Conservation (phyloP, 1,140 invertebrate genomes). For the Ceratina calcarata region DNA sequence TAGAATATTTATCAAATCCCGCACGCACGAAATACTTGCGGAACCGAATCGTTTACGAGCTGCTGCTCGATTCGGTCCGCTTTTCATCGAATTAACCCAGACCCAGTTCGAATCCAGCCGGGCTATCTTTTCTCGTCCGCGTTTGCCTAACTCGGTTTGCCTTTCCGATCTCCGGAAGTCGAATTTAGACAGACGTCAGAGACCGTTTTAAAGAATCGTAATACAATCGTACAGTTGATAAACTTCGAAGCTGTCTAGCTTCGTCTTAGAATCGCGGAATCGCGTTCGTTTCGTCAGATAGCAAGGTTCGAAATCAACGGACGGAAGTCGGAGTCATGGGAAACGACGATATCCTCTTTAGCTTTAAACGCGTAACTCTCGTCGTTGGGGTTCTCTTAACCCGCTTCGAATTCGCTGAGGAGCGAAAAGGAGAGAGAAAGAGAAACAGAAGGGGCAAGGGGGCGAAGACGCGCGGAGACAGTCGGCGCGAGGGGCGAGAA, state of each 20-base stretch:
- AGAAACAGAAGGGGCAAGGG: not conserved
- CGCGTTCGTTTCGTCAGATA: too few species aligned
- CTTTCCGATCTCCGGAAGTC: too few species aligned
- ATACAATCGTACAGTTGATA: too few species aligned
- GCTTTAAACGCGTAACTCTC: slow-evolving; percentile 67
- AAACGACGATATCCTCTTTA: slow-evolving; percentile 68
- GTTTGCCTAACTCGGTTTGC: slow-evolving; percentile 13
- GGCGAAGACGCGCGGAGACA: slow-evolving; percentile 16
- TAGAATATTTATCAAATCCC: slow-evolving; percentile 39
- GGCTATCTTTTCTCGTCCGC: slow-evolving; percentile 12
- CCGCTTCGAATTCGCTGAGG: slow-evolving; percentile 60
- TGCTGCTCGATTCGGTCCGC: slow-evolving; percentile 2
- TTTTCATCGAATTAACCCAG: slow-evolving; percentile 36
- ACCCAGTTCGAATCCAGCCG: slow-evolving; percentile 28
- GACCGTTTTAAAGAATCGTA: too few species aligned
- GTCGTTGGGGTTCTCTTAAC: slow-evolving; percentile 70
- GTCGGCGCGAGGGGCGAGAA: not conserved
- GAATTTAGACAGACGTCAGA: too few species aligned
- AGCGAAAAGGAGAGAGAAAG: not conserved
- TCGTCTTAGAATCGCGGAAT: not conserved
- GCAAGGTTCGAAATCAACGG: not conserved
- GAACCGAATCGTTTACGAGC: slow-evolving; percentile 28
- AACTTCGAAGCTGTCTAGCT: too few species aligned
- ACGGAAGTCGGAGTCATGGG: not conserved
- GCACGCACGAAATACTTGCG: slow-evolving; percentile 40